phyloP scores from a whole-genome alignment of 2,888 invertebrate species.

The Carabus problematicus region DNA sequence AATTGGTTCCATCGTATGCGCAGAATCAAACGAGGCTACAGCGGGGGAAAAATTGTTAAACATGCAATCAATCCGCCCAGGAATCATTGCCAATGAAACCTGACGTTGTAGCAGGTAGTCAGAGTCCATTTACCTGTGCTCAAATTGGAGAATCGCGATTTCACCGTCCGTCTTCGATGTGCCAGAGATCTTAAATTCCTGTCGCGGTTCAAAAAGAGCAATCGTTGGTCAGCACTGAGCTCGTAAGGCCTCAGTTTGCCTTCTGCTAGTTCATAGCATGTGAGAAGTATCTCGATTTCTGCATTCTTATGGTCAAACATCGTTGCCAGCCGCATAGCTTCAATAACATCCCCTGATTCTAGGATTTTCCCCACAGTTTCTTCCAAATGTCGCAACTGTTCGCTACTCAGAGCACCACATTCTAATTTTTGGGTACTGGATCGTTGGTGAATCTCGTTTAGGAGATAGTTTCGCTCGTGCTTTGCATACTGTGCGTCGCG shows the following conservation, averaged over 20 bases:
- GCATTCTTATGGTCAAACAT: slow-evolving; percentile 61
- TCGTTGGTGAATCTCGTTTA: slow-evolving; percentile 56
- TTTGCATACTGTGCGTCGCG: slow-evolving; percentile 21
- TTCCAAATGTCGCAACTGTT: slow-evolving; percentile 60
- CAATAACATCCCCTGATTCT: slow-evolving; percentile 65
- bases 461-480: slow-evolving; percentile 51
- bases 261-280: slow-evolving; percentile 71
- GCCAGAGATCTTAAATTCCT: slow-evolving; percentile 57
- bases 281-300: slow-evolving; percentile 67
- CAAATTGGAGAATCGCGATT: slow-evolving; percentile 51
- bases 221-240: slow-evolving; percentile 69
- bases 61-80: no score
- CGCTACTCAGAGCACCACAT: slow-evolving; percentile 56
- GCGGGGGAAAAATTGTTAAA: not conserved
- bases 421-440: slow-evolving; percentile 50
- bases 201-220: slow-evolving; percentile 60
- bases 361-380: slow-evolving; percentile 64
- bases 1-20: slow-evolving; percentile 54
- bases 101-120: not conserved
- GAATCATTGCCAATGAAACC: no score
- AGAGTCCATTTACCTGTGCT: slow-evolving; percentile 50
- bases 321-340: slow-evolving; percentile 67
- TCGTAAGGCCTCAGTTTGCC: slow-evolving; percentile 68
- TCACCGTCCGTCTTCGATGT: slow-evolving; percentile 56
- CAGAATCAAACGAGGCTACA: slow-evolving; percentile 46